Base-by-base conservation (phyloP, 37 sponge, comb jelly and placozoan genomes). In the Chondrosia reniformis region DNA sequence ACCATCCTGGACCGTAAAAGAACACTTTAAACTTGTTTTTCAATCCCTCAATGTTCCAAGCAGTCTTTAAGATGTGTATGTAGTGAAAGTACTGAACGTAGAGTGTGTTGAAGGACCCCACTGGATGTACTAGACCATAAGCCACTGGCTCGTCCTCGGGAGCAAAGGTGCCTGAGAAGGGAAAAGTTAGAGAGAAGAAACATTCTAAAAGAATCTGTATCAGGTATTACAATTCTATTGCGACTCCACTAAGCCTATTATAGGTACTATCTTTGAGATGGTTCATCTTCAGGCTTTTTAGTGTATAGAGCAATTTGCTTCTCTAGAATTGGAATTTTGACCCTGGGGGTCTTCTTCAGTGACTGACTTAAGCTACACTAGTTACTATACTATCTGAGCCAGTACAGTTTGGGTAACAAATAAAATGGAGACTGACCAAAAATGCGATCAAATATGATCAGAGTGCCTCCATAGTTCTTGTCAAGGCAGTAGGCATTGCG, bases 401-500 rank as follows among this genome's bases (percentile, higher is more conserved):
- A n/a, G n/a, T n/a, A n/a, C n/a, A n/a, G n/a, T n/a, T n/a, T n/a
- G n/a, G n/a, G n/a, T n/a, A n/a, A n/a, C n/a, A n/a, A n/a, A n/a
- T n/a, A n/a, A n/a, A n/a, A n/a, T n/a, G n/a, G n/a, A n/a, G n/a
- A 28, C 72, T 69, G 22, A 55, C 97, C 97, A 81, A 96, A 96
- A 74, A 96, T 84, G 3, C 89, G 49, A 57, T 96, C 97, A 82
- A 88, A 96, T 9, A 96, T 96, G 69, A 96, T 96, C 27, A 96
- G 80, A 22, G 88, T 86, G 3, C 89, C 96, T 49, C 95, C 97
- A 81, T 96, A 96, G 84, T 96, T 96, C 77, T 87, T 93, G 80
- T 96, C 94, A 71, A 96, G 88, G 79, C 94, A 96, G 78, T 96
- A 90, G 28, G 80, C 85, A 59, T 96, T 96, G 9, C 89, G 78